Evolutionary conservation across 2,113 vertebrate genomes (phyloP), one percentile per base, ranked within the genome.

Genomic region (Macaca nemestrina): DNA sequence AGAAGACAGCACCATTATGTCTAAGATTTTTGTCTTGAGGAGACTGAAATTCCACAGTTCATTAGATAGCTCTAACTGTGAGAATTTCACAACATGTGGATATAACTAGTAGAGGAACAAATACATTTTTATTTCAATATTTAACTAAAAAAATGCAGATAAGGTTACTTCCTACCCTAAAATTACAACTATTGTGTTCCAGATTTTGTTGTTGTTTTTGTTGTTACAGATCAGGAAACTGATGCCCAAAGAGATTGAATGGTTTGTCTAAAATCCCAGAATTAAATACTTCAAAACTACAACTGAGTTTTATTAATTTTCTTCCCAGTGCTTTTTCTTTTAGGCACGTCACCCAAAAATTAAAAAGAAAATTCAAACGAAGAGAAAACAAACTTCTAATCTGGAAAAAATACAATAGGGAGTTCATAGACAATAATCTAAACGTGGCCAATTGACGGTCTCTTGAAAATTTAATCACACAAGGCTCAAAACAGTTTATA

Each of bases 381-480:
- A 93, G 68, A 92, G 68, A 87, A 27, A 82, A 83, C 50, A 72
- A 85, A 79, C 35, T 95, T 72, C 13, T 55, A 80, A 52, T 48
- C 43, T 85, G 27, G 80, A 35, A 83, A 91, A 70, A 85, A 80
- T 79, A 67, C 55, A 92, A 90, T 12, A 75, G 73, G 30, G 79
- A 88, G 5, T 95, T 87, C 73, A 70, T 1, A 93, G 48, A 93
- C 67, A 97, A 93, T 95, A 94, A 82, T 91, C 75, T 97, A 95
- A 88, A 94, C 20, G 79, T 57, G 82, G 82, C 57, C 73, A 88
- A 82, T 88, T 94, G 91, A 93, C 55, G 32, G 59, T 61, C 59
- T 96, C 91, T 94, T 80, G 93, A 93, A 97, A 95, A 88, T 97
- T 94, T 93, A 95, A 95, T 95, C 78, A 97, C 88, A 95, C 22